Evolutionary conservation across 2,797 vertebrate species (phyloP).

Genomic region (Pogoniulus pusillus): DNA sequence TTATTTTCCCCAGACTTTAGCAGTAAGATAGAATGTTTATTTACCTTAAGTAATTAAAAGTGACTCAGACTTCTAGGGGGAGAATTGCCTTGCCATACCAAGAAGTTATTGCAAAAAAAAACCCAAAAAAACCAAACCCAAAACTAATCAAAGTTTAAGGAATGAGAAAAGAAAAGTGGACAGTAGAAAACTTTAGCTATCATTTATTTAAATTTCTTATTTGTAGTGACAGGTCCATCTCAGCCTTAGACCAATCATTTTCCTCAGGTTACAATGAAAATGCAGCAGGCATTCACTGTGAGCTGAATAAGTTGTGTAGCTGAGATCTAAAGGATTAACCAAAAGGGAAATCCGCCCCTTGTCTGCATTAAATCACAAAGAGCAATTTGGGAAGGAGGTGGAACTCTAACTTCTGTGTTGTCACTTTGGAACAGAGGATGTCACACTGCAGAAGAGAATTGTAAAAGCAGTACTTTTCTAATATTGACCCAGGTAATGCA

Average conservation of each 20-base stretch:
- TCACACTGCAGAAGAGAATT: too few species aligned
- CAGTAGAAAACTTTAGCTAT: not conserved
- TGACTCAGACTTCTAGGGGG: not conserved
- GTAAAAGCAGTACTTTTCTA: too few species aligned
- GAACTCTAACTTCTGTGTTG: too few species aligned
- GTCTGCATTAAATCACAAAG: too few species aligned
- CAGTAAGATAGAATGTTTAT: not conserved
- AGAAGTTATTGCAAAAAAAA: not conserved
- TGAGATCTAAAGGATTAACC: too few species aligned
- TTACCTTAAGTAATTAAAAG: not conserved
- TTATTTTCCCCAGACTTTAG: not conserved
- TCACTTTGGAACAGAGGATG: too few species aligned
- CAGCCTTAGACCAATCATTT: not conserved
- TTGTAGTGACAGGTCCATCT: not conserved
- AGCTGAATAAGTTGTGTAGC: too few species aligned
- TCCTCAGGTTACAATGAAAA: not conserved
- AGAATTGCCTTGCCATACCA: not conserved
- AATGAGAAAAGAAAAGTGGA: not conserved
- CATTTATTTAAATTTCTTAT: not conserved
- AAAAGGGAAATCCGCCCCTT: too few species aligned
- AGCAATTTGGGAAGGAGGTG: too few species aligned
- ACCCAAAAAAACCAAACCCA: not conserved
- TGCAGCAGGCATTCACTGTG: not conserved
- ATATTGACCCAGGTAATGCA: too few species aligned
- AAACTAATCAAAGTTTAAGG: not conserved